Conservation (phyloP, 2,113 vertebrate genomes). For the sheep (Ovis aries) region ARS-UI_Ramb_v3.0 NC_056066.1:16064501-16065000, state of each 20-base stretch:
- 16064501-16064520: background rate
- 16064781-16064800: too few relatives aligned
- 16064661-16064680: background rate
- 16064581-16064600: background rate
- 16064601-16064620: background rate
- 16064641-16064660: background rate
- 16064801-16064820: background rate
- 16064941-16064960: background rate
- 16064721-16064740: background rate
- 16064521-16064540: background rate
- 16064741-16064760: background rate
- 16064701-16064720: background rate
- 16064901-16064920: background rate
- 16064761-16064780: background rate
- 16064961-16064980: background rate
- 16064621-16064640: background rate
- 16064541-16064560: background rate
- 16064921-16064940: background rate
- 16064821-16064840: background rate
- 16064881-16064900: background rate
- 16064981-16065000: background rate
- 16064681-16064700: background rate
- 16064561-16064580: background rate
- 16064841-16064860: background rate
- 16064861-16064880: background rate